Percentiles rank a stretch among this genome's conserved stretches.
phyloP scores from a whole-genome alignment of 2,797 vertebrate genomes.

The Salmo trutta region DNA sequence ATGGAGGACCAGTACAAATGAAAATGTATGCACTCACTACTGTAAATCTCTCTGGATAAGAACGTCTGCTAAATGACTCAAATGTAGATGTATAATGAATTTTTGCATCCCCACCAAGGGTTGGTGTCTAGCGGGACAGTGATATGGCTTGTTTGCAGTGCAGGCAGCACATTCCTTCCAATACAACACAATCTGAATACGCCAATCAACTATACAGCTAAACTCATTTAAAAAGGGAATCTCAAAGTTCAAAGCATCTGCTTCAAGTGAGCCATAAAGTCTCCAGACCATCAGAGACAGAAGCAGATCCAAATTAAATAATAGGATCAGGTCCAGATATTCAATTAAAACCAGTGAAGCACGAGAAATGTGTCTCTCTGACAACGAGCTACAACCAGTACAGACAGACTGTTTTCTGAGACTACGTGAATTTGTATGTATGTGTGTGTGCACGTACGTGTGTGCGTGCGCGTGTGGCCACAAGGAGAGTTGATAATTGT shows the following conservation, averaged over 20 bases:
- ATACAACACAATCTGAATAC: neutral
- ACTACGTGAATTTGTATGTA: neutral
- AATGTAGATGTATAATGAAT: too few relatives aligned
- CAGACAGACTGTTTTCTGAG: neutral
- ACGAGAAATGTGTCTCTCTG: constrained; percentile 3
- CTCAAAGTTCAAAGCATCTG: neutral
- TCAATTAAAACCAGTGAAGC: constrained; percentile 20
- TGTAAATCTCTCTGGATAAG: too few relatives aligned
- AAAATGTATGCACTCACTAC: too few relatives aligned
- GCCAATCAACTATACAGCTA: neutral
- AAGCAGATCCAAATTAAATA: constrained; percentile 1
- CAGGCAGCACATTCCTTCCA: neutral
- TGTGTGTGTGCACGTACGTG: neutral
- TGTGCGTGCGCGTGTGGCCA: neutral
- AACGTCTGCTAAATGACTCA: too few relatives aligned
- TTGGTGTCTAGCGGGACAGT: neutral
- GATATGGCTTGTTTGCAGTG: neutral
- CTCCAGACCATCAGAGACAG: neutral
- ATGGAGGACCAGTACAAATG: too few relatives aligned
- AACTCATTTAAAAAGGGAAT: neutral
- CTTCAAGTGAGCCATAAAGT: neutral
- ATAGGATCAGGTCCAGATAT: constrained; percentile 13
- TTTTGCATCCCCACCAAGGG: neutral
- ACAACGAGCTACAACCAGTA: neutral
- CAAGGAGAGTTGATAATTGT: constrained; percentile 55